Evolutionary conservation across 2,797 vertebrate species (phyloP), one percentile per base, ranked within the genome.

Genomic region (Sphaeramia orbicularis): DNA sequence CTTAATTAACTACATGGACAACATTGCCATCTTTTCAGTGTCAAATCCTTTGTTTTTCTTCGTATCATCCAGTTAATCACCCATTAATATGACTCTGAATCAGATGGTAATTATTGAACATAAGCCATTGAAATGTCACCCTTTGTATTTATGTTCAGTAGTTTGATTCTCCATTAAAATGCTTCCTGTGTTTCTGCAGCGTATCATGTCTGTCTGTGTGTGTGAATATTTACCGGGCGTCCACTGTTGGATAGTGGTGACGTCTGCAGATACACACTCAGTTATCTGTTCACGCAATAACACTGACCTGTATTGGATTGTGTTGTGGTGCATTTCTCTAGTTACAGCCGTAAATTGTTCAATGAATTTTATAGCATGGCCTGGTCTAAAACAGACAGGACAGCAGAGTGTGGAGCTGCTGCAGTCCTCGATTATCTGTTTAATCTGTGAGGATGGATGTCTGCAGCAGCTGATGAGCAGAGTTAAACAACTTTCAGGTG

Each of bases 291-390:
- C 4, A 16, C 52, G 54, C 71, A 43, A 12, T 65, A 68, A 71
- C 69, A 65, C 35, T 59, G 48, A 16, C 48, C 10, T 32, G 66
- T 30, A 54, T 50, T 47, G 56, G 64, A 69, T 52, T 50, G 41
- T 24, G 18, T 65, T 32, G 38, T 15, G 55, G 44, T 52, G 41
- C 2, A 43, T 50, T 30, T 57, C 52, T 13, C 12, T 47, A 38
- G 37, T 19, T 38, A 44, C 40, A 53, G 49, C 19, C 12, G 63
- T 71, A 65, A 68, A 83, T 60, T 65, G 73, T 49, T 80, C 62
- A 51, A 49, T 81, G 65, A 70, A 62, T 72, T 67, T 77, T 36
- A 41, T 18, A 66, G 48, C 40, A 36, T 65, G 64, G 56, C 43
- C 54, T 68, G 59, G 62, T 79, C 65, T 42, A 9, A 53, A 47